A percentile compares a stretch with the other conserved stretches of the same genome.
These are phyloP conservation scores for Magallana ariakensis DNA, from an alignment of 1,140 invertebrate genomes.

Conservation along the genomic window DNA sequence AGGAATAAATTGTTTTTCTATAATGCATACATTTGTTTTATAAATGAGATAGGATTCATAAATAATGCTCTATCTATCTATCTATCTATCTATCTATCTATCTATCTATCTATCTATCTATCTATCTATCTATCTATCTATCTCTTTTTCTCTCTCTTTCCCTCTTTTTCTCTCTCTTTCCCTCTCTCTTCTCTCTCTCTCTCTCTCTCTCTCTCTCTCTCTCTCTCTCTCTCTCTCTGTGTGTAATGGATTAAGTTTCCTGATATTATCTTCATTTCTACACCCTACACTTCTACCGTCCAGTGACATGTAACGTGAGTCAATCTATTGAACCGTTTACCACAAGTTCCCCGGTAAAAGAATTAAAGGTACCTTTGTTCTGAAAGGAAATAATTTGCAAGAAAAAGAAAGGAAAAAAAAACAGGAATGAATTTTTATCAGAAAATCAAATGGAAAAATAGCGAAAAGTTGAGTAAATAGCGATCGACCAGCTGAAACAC, in stretches of 20 bases:
- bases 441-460: too few species aligned
- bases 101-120: too few species aligned
- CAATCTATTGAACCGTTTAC: not conserved
- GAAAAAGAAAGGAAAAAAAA: not conserved
- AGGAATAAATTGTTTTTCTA: too few species aligned
- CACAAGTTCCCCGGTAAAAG: not conserved
- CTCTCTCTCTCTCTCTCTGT: not conserved
- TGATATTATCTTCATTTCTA: constrained; percentile 1
- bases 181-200: not conserved
- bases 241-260: not conserved
- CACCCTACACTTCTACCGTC: not conserved
- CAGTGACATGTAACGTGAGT: not conserved
- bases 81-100: too few species aligned
- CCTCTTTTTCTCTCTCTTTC: not conserved
- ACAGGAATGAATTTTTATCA: too few species aligned
- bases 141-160: not conserved
- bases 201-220: constrained; percentile 6
- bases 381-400: constrained; percentile 6
- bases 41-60: too few species aligned
- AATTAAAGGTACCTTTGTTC: constrained; percentile 3
- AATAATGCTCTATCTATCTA: too few species aligned
- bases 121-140: too few species aligned
- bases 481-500: too few species aligned
- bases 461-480: too few species aligned
- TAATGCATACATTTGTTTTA: too few species aligned